These are phyloP conservation scores for Podabrus alpinus DNA, from an alignment of 2,888 invertebrate species.

Conservation along the genomic window DNA sequence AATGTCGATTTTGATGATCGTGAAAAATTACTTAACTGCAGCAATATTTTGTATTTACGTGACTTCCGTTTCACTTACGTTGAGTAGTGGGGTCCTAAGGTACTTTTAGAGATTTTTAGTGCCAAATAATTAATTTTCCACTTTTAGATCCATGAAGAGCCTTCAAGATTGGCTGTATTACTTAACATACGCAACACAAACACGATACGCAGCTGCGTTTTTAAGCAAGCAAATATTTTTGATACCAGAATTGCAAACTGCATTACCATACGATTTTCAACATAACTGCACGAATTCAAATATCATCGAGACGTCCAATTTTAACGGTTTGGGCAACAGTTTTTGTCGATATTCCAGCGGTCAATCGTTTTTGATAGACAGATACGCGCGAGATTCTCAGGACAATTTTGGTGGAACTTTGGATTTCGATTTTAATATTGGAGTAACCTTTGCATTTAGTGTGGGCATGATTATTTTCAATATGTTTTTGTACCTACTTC, in stretches of 20 bases:
- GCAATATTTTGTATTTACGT: constrained; percentile 80
- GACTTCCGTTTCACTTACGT: constrained; percentile 69
- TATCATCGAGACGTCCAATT: constrained; percentile 61
- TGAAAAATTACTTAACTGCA: constrained; percentile 77
- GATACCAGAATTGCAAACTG: constrained; percentile 58
- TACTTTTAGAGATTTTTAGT: constrained; percentile 45
- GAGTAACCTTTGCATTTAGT: constrained; percentile 81
- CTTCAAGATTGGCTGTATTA: constrained; percentile 83
- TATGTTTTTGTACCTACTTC: constrained; percentile 82
- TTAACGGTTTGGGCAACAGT: constrained; percentile 54
- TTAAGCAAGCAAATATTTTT: constrained; percentile 74
- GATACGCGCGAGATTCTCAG: constrained; percentile 65
- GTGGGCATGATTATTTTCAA: constrained; percentile 81
- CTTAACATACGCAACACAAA: constrained; percentile 77
- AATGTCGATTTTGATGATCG: constrained; percentile 78
- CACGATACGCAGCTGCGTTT: constrained; percentile 77
- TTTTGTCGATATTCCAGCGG: constrained; percentile 74
- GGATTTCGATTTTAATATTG: constrained; percentile 77
- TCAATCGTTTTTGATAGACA: constrained; percentile 71
- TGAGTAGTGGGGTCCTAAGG: constrained; percentile 81
- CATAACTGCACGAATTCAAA: constrained; percentile 63
- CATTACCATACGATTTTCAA: constrained; percentile 55
- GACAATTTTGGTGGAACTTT: constrained; percentile 65
- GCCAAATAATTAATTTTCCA: neutral
- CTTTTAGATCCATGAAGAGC: constrained; percentile 73